phyloP scores from a whole-genome alignment of 2,113 vertebrate genomes.

The Paramormyrops kingsleyae region DNA sequence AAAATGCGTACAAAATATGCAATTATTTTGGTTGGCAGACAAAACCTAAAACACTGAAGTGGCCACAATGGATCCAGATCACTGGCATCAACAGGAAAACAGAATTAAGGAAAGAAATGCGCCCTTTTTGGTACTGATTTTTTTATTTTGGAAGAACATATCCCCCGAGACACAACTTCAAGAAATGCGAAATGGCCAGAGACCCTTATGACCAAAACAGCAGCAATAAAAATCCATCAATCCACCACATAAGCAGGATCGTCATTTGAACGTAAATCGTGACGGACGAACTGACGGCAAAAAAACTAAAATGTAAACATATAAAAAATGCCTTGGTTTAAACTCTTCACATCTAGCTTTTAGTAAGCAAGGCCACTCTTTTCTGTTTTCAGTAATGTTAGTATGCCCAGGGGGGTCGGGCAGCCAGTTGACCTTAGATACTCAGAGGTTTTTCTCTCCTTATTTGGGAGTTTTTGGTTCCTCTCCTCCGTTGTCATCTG shows the following conservation, averaged over 20 bases:
- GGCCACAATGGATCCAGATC: background rate
- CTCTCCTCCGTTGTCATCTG: too few relatives aligned
- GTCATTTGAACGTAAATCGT: background rate
- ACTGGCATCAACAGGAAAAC: background rate
- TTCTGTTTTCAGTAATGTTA: too few relatives aligned
- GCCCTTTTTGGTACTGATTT: background rate
- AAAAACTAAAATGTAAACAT: background rate
- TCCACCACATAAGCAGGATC: background rate
- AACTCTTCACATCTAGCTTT: background rate
- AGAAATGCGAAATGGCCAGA: background rate
- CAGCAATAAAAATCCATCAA: background rate
- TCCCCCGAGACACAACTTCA: background rate
- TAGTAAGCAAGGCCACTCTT: too few relatives aligned
- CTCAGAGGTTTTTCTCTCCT: too few relatives aligned
- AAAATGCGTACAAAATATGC: background rate
- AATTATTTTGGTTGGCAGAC: background rate
- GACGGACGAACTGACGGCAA: background rate
- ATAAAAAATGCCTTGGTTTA: background rate
- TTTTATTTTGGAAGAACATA: background rate
- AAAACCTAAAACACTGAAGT: background rate
- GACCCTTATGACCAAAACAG: background rate
- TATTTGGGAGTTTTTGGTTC: too few relatives aligned
- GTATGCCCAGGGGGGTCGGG: too few relatives aligned
- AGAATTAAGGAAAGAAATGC: background rate
- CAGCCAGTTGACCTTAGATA: too few relatives aligned